Evolutionary conservation across 2,113 vertebrate genomes (phyloP).

Genomic region (Callipepla californica): DNA sequence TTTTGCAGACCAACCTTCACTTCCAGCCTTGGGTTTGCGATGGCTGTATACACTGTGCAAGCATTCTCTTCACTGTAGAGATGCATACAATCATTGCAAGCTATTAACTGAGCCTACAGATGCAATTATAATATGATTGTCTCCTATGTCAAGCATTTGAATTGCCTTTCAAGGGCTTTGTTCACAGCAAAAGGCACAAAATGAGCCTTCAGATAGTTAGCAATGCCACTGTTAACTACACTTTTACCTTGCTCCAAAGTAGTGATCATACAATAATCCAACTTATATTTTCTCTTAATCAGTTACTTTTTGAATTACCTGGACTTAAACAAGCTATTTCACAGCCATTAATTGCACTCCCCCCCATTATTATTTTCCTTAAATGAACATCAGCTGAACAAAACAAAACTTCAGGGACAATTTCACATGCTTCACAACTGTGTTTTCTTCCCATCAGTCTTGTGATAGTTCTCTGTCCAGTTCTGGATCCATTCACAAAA

Average conservation of each 20-base stretch:
- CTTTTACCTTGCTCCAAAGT: not conserved
- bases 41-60: not conserved
- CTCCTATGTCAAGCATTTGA: not conserved
- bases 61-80: not conserved
- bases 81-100: not conserved
- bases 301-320: not conserved
- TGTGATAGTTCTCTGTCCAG: too few relatives aligned
- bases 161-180: not conserved
- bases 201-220: not conserved
- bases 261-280: not conserved
- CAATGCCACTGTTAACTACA: not conserved
- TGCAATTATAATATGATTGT: not conserved
- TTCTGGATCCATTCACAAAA: too few relatives aligned
- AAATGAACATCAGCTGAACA: too few relatives aligned
- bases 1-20: not conserved
- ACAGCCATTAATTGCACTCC: too few relatives aligned
- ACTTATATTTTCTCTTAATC: not conserved
- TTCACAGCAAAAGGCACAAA: constrained; percentile 30
- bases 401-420: too few relatives aligned
- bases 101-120: not conserved
- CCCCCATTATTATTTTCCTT: too few relatives aligned
- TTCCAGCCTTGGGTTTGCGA: not conserved
- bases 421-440: too few relatives aligned
- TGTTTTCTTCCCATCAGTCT: too few relatives aligned
- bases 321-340: too few relatives aligned